Percentiles rank a stretch among this genome's conserved stretches.
Conservation (phyloP, 2,113 vertebrate species). For the Lates calcarifer region DNA sequence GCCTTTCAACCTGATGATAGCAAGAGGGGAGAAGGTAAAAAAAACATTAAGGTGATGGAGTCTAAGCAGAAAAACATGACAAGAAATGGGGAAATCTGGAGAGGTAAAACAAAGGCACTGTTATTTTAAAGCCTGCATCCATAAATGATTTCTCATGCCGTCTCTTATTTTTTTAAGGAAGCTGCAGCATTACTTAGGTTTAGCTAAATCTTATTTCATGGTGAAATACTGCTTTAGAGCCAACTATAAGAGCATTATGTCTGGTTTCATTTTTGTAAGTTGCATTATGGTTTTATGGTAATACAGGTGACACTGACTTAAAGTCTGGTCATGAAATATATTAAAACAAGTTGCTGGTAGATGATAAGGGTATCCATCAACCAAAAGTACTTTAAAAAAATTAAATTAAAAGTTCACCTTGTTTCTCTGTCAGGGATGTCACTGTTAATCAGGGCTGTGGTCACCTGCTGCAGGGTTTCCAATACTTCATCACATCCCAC, state of each 20-base stretch:
- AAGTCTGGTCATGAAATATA: slow-evolving; percentile 19
- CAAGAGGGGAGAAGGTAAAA: neutral
- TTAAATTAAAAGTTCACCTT: slow-evolving; percentile 84
- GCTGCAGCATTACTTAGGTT: slow-evolving; percentile 16
- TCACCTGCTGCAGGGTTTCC: slow-evolving; percentile 97
- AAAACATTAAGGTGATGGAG: neutral
- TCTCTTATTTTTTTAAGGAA: slow-evolving; percentile 8
- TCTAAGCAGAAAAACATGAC: neutral
- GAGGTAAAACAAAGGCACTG: neutral
- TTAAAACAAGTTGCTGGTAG: neutral
- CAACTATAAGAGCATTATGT: slow-evolving; percentile 9
- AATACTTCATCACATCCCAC: slow-evolving; percentile 97
- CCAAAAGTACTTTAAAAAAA: neutral
- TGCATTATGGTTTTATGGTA: slow-evolving; percentile 20
- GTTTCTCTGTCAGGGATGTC: slow-evolving; percentile 92
- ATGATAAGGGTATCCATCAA: slow-evolving; percentile 14
- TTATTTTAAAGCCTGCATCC: neutral
- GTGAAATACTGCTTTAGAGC: slow-evolving; percentile 20
- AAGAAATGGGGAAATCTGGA: neutral
- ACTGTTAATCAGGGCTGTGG: slow-evolving; percentile 94
- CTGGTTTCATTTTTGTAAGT: slow-evolving; percentile 17
- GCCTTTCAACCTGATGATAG: slow-evolving; percentile 90
- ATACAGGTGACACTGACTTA: slow-evolving; percentile 10
- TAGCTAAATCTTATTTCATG: slow-evolving; percentile 44
- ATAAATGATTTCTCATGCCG: slow-evolving; percentile 24